phyloP scores from a whole-genome alignment of 2,113 vertebrate species.

The Albula goreensis region DNA sequence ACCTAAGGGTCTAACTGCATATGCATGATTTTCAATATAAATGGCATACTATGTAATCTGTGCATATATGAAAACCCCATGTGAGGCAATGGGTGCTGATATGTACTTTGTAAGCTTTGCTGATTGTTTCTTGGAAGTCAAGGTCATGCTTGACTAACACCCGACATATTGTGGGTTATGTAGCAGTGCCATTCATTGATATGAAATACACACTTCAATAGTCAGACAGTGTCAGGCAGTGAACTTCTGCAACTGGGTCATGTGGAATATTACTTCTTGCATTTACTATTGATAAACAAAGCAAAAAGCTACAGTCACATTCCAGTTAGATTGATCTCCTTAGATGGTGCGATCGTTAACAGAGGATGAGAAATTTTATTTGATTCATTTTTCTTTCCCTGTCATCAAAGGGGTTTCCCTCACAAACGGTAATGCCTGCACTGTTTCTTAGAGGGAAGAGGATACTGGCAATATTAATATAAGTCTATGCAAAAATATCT shows the following conservation, averaged over 20 bases:
- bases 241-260: constrained; percentile 62
- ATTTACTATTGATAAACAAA: constrained; percentile 69
- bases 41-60: not conserved
- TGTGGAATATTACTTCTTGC: constrained; percentile 72
- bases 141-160: constrained; percentile 63
- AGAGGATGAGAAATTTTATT: constrained; percentile 52
- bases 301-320: constrained; percentile 41
- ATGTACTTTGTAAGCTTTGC: constrained; percentile 56
- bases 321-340: constrained; percentile 51
- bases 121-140: constrained; percentile 73
- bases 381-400: constrained; percentile 54
- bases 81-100: constrained; percentile 39
- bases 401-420: constrained; percentile 47
- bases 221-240: constrained; percentile 55
- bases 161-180: constrained; percentile 63
- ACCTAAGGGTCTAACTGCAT: not conserved
- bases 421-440: constrained; percentile 21
- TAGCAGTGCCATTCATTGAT: constrained; percentile 73
- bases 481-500: no score
- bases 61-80: constrained; percentile 41
- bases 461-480: not conserved
- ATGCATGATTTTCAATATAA: not conserved
- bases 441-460: no score
- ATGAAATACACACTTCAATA: constrained; percentile 69
- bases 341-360: constrained; percentile 52